Evolutionary conservation across 1,140 invertebrate genomes (phyloP).

Genomic region (Paramacrobiotus metropolitanus): DNA sequence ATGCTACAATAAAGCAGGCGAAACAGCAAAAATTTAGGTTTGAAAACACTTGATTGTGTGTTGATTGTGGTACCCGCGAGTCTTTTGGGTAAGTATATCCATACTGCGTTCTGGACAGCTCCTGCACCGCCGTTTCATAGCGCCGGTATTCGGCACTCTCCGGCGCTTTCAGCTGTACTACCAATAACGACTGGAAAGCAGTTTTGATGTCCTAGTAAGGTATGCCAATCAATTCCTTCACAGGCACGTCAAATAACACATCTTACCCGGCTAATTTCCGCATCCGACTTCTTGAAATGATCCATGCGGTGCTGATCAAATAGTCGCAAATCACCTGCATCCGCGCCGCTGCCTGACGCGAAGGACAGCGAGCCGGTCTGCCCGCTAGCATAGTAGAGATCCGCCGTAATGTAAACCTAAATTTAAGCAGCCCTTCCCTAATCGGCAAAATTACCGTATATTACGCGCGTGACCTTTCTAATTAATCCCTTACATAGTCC

Average conservation of each 20-base stretch:
- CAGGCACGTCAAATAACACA: too few relatives aligned
- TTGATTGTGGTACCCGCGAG: too few relatives aligned
- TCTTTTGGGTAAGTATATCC: neutral
- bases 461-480: too few relatives aligned
- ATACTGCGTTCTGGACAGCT: neutral
- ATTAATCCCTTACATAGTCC: neutral
- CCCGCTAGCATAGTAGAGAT: neutral
- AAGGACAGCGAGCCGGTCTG: neutral
- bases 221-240: neutral
- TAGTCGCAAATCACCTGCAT: too few relatives aligned
- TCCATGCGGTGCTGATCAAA: too few relatives aligned
- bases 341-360: neutral
- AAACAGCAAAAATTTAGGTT: too few relatives aligned
- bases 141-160: neutral
- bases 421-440: too few relatives aligned
- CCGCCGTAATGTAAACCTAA: neutral
- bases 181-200: neutral
- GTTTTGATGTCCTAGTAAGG: neutral
- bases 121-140: neutral
- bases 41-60: too few relatives aligned
- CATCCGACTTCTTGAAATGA: neutral
- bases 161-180: neutral
- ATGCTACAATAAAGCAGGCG: too few relatives aligned
- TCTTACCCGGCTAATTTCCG: neutral
- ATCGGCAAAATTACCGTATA: too few relatives aligned